Evolutionary conservation across 2,888 invertebrate genomes (phyloP).

Genomic region (Coelinius sp.): DNA sequence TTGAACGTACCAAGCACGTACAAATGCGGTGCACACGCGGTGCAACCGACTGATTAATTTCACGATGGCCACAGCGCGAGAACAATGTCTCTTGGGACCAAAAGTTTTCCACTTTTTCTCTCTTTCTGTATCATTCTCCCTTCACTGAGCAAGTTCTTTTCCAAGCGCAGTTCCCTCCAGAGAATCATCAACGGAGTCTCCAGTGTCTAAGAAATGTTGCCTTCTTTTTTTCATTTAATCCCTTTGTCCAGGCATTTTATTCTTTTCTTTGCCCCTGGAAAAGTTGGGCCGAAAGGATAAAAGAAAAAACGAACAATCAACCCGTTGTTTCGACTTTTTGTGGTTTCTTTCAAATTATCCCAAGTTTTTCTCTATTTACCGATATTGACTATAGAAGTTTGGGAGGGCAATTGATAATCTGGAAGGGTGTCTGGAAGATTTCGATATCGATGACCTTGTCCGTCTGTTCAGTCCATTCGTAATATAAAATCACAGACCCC

Average conservation of each 20-base stretch:
- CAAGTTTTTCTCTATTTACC: background rate
- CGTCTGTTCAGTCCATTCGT: background rate
- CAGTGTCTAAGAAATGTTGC: constrained; percentile 5
- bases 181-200: constrained; percentile 32
- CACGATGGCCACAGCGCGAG: constrained; percentile 21
- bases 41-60: constrained; percentile 38
- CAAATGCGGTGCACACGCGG: constrained; percentile 7
- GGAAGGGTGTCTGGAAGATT: background rate
- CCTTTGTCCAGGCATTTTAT: background rate
- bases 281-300: background rate
- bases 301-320: background rate
- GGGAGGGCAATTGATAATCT: background rate
- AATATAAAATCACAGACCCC: background rate
- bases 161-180: constrained; percentile 26
- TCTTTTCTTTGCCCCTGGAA: background rate
- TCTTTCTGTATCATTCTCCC: background rate
- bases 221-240: background rate
- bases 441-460: background rate
- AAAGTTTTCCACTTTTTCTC: constrained; percentile 27
- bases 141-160: constrained; percentile 27
- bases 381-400: background rate
- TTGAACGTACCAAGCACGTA: constrained; percentile 35
- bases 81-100: constrained; percentile 36
- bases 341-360: background rate
- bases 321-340: background rate